Percentiles rank a stretch among this genome's conserved stretches.
These are phyloP conservation scores for Erinaceus europaeus DNA, from an alignment of 2,113 vertebrate genomes.

Conservation along the genomic window DNA sequence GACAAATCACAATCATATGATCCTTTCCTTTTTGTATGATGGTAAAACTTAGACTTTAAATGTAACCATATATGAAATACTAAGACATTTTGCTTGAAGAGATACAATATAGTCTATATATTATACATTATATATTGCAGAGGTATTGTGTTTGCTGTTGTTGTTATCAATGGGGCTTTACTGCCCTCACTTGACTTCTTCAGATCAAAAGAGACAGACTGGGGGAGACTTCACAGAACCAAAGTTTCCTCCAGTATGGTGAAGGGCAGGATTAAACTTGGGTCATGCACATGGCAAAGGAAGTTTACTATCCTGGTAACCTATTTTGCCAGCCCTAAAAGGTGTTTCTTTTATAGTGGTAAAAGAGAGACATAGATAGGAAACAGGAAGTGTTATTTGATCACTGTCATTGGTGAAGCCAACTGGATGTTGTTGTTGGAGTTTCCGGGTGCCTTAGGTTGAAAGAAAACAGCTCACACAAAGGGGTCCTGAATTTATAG, in stretches of 20 bases:
- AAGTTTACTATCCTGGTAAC: no score
- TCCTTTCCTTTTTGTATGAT: neutral
- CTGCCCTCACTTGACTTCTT: no score
- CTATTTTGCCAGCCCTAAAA: no score
- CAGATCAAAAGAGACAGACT: no score
- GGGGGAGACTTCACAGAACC: no score
- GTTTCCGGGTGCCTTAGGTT: neutral
- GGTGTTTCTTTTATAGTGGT: neutral
- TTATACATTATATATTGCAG: no score
- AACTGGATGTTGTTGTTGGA: neutral
- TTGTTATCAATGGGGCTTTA: no score
- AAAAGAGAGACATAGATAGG: neutral
- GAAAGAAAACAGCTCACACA: neutral
- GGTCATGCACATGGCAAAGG: no score
- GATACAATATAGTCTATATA: neutral
- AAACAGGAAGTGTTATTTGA: neutral
- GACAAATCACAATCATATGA: neutral
- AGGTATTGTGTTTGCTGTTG: no score
- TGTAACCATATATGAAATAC: neutral
- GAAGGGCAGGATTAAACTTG: no score
- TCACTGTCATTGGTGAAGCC: neutral
- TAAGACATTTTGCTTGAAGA: conserved; percentile 53
- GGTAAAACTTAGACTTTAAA: neutral
- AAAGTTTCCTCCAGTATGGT: no score
- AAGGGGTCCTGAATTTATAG: neutral